Conservation (phyloP, 2,113 vertebrate species). For the Seriola aureovittata region DNA sequence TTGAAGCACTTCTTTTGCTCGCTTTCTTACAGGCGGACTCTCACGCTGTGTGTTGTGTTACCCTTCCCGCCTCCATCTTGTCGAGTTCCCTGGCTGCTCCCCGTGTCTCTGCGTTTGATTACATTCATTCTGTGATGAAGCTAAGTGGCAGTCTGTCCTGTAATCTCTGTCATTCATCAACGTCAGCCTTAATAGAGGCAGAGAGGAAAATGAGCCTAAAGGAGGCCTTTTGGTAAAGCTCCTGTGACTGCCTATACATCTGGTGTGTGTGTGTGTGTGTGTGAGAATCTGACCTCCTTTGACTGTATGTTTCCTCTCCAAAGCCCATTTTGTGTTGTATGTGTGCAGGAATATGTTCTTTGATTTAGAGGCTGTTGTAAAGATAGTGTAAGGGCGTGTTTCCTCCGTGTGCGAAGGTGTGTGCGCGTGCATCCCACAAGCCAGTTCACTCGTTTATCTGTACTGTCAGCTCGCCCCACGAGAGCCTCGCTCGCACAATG, state of each 20-base stretch:
- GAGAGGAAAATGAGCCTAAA: conserved; percentile 37
- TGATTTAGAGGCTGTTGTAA: neutral
- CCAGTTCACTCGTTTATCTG: conserved; percentile 69
- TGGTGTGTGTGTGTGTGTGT: conserved; percentile 26
- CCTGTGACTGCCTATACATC: conserved; percentile 45
- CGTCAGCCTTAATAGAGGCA: conserved; percentile 68
- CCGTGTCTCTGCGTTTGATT: conserved; percentile 57
- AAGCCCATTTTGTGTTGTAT: conserved; percentile 16
- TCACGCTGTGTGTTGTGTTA: neutral
- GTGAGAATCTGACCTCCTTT: conserved; percentile 15
- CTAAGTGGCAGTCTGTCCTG: conserved; percentile 67
- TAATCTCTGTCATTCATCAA: conserved; percentile 76
- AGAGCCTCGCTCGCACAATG: conserved; percentile 52
- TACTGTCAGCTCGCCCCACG: conserved; percentile 66
- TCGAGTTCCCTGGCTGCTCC: conserved; percentile 29
- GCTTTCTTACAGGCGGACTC: neutral
- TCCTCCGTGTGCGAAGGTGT: conserved; percentile 6
- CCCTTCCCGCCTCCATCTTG: conserved; percentile 31
- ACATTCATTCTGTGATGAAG: conserved; percentile 63
- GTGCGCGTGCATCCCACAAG: conserved; percentile 27
- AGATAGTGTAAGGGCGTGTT: conserved; percentile 1
- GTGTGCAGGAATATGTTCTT: conserved; percentile 22
- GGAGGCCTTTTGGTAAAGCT: conserved; percentile 50
- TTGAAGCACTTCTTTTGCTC: neutral
- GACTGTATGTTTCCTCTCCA: conserved; percentile 11